Evolutionary conservation across 2,113 vertebrate genomes (phyloP).

Genomic region (Leuciscus idus): DNA sequence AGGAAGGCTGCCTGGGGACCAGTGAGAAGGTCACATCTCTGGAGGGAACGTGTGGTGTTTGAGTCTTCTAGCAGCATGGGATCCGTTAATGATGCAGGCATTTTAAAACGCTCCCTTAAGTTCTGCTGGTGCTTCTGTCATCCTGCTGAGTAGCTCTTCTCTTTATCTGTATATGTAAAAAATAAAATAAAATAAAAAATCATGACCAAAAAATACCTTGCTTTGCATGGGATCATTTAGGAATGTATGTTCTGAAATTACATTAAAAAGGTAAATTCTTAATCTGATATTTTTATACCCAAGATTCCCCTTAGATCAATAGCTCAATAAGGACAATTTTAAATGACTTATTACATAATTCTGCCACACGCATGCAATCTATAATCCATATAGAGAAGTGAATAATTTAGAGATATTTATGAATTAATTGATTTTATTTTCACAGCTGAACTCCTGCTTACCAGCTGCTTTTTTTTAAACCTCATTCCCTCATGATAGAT

Average conservation of each 20-base stretch:
- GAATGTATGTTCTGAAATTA: background rate
- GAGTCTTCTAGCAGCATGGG: slow-evolving; percentile 48
- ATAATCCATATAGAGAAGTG: slow-evolving; percentile 17
- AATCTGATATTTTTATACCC: background rate
- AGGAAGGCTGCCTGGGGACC: slow-evolving; percentile 50
- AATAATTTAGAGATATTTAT: slow-evolving; percentile 26
- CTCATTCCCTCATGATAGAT: background rate
- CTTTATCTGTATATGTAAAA: background rate
- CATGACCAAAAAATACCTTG: background rate
- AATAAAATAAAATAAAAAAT: background rate
- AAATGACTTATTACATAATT: background rate
- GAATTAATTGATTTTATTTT: slow-evolving; percentile 29
- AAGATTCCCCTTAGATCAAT: background rate
- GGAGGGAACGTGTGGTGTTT: slow-evolving; percentile 41
- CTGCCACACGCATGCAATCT: slow-evolving; percentile 1
- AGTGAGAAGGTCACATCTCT: slow-evolving; percentile 56
- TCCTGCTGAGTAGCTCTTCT: slow-evolving; percentile 24
- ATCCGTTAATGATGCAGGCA: slow-evolving; percentile 47
- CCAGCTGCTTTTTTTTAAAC: background rate
- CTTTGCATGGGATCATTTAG: background rate
- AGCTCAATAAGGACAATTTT: background rate
- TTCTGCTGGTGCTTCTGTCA: background rate
- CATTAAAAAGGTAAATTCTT: background rate
- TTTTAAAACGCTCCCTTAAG: slow-evolving; percentile 48
- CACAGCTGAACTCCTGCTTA: slow-evolving; percentile 8